phyloP scores from a whole-genome alignment of 2,797 vertebrate species.

The Pygocentrus nattereri region DNA sequence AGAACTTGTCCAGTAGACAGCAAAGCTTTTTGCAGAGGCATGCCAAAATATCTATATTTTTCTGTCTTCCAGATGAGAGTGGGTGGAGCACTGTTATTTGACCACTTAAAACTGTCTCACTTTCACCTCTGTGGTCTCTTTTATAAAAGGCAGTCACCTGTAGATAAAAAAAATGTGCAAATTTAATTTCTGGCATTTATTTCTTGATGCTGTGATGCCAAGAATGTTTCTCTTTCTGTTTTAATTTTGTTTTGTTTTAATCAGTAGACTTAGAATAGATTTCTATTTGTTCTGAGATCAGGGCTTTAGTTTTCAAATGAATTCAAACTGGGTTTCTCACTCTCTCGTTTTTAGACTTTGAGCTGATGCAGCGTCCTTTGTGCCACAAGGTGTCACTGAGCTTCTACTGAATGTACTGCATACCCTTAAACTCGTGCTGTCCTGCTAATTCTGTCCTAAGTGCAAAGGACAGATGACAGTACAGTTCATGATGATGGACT shows the following conservation, averaged over 20 bases:
- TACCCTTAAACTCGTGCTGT: conserved; percentile 39
- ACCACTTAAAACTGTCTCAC: conserved; percentile 54
- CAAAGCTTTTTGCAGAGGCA: conserved; percentile 20
- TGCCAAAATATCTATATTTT: conserved; percentile 22
- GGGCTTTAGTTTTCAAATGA: conserved; percentile 40
- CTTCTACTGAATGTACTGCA: conserved; percentile 64
- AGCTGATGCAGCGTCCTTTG: conserved; percentile 52
- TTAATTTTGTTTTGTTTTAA: conserved; percentile 43
- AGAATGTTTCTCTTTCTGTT: conserved; percentile 27
- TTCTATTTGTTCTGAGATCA: conserved; percentile 50
- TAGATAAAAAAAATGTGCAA: conserved; percentile 60
- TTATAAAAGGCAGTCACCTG: conserved; percentile 56
- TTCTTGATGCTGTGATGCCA: conserved; percentile 48
- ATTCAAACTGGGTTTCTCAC: conserved; percentile 31
- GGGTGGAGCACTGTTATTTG: conserved; percentile 37
- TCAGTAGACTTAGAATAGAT: conserved; percentile 43
- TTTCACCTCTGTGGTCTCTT: conserved; percentile 51
- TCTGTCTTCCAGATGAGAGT: conserved; percentile 48
- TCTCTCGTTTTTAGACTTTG: conserved; percentile 40
- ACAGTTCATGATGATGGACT: conserved; percentile 41
- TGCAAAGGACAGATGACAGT: conserved; percentile 8
- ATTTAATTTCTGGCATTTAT: conserved; percentile 46
- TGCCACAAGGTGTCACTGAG: conserved; percentile 55
- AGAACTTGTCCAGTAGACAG: conserved; percentile 15
- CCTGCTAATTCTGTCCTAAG: conserved; percentile 10